These are phyloP conservation scores for Buceros bicornis DNA, from an alignment of 2,797 vertebrate genomes.

Conservation along the genomic window DNA sequence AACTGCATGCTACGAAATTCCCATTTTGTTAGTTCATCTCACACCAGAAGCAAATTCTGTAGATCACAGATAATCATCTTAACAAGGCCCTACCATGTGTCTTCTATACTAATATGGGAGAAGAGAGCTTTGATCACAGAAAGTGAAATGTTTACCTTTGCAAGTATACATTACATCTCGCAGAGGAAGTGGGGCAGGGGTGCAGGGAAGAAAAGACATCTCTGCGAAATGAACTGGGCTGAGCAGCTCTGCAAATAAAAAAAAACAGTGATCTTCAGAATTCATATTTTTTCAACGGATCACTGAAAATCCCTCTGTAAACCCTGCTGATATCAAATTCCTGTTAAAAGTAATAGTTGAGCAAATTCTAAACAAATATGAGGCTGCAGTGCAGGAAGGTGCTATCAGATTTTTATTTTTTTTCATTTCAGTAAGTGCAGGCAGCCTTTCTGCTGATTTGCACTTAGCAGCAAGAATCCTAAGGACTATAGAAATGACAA, in stretches of 20 bases:
- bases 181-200: not conserved
- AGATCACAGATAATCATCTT: slow-evolving; percentile 55
- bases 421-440: not conserved
- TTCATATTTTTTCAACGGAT: slow-evolving; percentile 34
- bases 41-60: slow-evolving; percentile 14
- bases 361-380: slow-evolving; percentile 41
- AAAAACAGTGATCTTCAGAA: slow-evolving; percentile 45
- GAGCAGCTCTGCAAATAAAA: slow-evolving; percentile 68
- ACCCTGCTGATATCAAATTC: slow-evolving; percentile 42
- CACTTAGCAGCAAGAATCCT: not conserved
- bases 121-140: slow-evolving; percentile 3
- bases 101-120: not conserved
- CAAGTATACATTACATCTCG: slow-evolving; percentile 26
- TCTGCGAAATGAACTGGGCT: slow-evolving; percentile 40
- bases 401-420: not conserved
- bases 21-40: slow-evolving; percentile 47
- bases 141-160: slow-evolving; percentile 64
- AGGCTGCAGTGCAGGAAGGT: not conserved
- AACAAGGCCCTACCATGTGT: slow-evolving; percentile 6
- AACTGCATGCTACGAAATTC: slow-evolving; percentile 29
- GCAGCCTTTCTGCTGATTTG: slow-evolving; percentile 15
- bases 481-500: not conserved
- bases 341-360: slow-evolving; percentile 45
- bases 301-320: slow-evolving; percentile 58
- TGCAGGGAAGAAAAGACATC: slow-evolving; percentile 2